Evolutionary conservation across 2,888 invertebrate species (phyloP).

Genomic region (Leptogaster cylindrica): DNA sequence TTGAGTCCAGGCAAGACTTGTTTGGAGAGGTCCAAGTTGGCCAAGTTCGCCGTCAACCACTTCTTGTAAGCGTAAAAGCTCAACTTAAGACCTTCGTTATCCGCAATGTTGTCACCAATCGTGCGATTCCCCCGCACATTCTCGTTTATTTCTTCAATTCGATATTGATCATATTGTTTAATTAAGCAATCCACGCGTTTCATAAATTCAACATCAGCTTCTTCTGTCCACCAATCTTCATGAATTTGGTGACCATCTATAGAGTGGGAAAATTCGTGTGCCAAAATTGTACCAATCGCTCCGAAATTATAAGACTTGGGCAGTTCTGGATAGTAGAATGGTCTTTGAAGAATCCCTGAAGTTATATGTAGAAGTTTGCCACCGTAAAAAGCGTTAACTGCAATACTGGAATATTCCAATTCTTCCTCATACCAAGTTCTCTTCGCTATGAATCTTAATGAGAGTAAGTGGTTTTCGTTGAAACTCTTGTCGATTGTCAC

Average conservation of each 20-base stretch:
- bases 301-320: conserved; percentile 79
- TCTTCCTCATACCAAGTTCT: no score
- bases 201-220: background rate
- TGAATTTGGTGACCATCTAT: conserved; percentile 84
- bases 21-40: background rate
- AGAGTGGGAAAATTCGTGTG: conserved; percentile 86
- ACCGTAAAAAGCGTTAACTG: no score
- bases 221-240: conserved; percentile 65
- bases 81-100: conserved; percentile 41
- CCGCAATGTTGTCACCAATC: conserved; percentile 44
- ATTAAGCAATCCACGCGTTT: conserved; percentile 12
- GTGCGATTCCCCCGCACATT: background rate
- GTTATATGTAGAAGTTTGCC: no score
- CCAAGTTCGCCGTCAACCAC: no score
- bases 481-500: background rate
- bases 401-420: no score
- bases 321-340: background rate
- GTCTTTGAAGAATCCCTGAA: background rate
- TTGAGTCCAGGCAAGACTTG: background rate
- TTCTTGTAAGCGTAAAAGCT: conserved; percentile 39
- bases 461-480: background rate
- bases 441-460: background rate
- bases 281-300: conserved; percentile 84
- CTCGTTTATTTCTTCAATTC: background rate
- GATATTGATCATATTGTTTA: background rate